Conservation (phyloP, 1,140 invertebrate genomes). For the Caenorhabditis remanei region DNA sequence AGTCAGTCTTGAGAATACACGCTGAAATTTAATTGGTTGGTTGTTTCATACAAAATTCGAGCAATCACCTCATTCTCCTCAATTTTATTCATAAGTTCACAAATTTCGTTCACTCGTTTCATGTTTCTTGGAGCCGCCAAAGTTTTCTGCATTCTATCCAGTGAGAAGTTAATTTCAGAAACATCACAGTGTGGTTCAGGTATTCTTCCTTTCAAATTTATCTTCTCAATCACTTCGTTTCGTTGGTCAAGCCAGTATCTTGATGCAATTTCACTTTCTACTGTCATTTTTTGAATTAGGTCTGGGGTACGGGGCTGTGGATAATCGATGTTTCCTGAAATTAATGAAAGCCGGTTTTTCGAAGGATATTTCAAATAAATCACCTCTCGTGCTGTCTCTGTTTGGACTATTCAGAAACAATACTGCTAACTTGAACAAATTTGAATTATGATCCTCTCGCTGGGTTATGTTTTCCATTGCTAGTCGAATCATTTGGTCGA, state of each 20-base stretch:
- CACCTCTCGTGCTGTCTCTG: background rate
- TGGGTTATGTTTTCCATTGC: slow-evolving; percentile 35
- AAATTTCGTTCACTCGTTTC: slow-evolving; percentile 28
- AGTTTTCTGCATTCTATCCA: slow-evolving; percentile 25
- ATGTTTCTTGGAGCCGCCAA: slow-evolving; percentile 23
- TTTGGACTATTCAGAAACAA: background rate
- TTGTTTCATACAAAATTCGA: background rate
- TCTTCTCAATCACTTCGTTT: slow-evolving; percentile 9
- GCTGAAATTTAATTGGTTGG: background rate
- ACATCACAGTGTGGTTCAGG: background rate
- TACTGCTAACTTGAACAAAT: slow-evolving; percentile 8
- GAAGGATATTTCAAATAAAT: too few relatives aligned
- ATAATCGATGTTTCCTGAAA: background rate
- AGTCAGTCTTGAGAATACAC: background rate
- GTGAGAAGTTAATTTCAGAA: background rate
- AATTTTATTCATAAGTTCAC: slow-evolving; percentile 18
- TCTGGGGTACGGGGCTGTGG: slow-evolving; percentile 7
- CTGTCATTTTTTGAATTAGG: slow-evolving; percentile 30
- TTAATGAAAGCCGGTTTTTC: too few relatives aligned
- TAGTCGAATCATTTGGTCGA: slow-evolving; percentile 28
- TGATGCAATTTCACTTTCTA: slow-evolving; percentile 45
- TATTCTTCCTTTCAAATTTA: slow-evolving; percentile 13
- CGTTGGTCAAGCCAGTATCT: slow-evolving; percentile 42
- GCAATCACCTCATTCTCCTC: background rate
- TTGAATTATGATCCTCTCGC: slow-evolving; percentile 14